Evolutionary conservation across 2,888 invertebrate genomes (phyloP).

Genomic region (Cactoblastis cactorum): DNA sequence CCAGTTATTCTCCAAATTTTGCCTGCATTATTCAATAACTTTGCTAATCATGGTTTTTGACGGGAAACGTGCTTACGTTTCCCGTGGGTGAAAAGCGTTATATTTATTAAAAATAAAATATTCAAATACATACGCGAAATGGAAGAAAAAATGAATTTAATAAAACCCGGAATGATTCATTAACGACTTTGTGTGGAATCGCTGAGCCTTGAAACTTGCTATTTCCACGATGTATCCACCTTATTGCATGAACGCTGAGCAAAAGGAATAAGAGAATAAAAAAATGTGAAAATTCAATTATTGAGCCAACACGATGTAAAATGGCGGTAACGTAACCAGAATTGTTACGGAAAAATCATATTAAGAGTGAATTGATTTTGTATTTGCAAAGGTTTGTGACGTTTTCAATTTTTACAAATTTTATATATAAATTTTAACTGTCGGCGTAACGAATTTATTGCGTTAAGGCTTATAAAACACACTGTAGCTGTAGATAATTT

Average conservation of each 20-base stretch:
- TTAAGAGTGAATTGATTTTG: too few relatives aligned
- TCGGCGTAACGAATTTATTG: too few relatives aligned
- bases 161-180: constrained; percentile 7
- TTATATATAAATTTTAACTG: too few relatives aligned
- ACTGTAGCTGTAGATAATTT: too few relatives aligned
- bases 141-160: neutral
- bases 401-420: too few relatives aligned
- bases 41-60: too few relatives aligned
- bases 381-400: too few relatives aligned
- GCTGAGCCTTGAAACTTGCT: constrained; percentile 9
- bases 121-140: neutral
- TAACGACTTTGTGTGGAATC: constrained; percentile 6
- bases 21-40: too few relatives aligned
- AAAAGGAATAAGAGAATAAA: constrained; percentile 9
- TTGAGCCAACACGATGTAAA: constrained; percentile 2
- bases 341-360: neutral
- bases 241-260: constrained; percentile 8
- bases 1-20: too few relatives aligned
- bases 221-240: constrained; percentile 3
- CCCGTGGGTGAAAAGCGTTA: too few relatives aligned
- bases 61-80: too few relatives aligned
- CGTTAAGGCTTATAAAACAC: too few relatives aligned
- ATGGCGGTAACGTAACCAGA: neutral
- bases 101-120: neutral
- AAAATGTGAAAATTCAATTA: constrained; percentile 12